Percentiles rank a stretch among this genome's conserved stretches.
Conservation (phyloP, 2,888 invertebrate species). For the Tenthredo notha region DNA sequence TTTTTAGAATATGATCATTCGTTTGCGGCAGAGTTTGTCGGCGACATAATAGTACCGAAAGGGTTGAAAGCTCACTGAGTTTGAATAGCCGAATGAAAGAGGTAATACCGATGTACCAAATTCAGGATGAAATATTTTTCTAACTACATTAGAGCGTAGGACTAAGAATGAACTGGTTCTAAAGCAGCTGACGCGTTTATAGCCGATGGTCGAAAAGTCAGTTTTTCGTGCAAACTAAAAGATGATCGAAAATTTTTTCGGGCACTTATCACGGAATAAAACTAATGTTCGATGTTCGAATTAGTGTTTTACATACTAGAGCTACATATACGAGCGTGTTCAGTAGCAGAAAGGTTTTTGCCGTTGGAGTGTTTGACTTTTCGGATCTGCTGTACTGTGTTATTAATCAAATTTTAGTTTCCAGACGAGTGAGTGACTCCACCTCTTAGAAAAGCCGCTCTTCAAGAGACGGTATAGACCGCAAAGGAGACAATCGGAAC, state of each 20-base stretch:
- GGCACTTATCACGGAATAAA: neutral
- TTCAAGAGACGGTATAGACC: conserved; percentile 24
- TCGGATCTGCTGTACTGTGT: neutral
- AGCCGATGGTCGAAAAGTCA: neutral
- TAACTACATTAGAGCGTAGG: neutral
- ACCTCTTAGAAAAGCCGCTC: conserved; percentile 54
- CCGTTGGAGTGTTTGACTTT: neutral
- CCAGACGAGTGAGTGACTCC: conserved; percentile 55
- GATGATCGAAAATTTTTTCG: neutral
- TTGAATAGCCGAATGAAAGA: conserved; percentile 17
- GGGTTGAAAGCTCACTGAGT: conserved; percentile 55
- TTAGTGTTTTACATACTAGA: neutral
- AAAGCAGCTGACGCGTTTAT: neutral
- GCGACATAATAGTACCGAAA: conserved; percentile 51
- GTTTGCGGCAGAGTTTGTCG: neutral
- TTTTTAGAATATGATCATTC: neutral
- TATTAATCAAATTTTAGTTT: conserved; percentile 55
- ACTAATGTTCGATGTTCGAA: neutral
- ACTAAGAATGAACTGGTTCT: neutral
- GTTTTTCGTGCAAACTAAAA: neutral
- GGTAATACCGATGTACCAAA: conserved; percentile 14
- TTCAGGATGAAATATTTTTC: neutral
- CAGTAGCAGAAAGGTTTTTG: neutral
- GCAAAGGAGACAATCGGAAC: conserved; percentile 53
- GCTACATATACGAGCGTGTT: neutral